Evolutionary conservation across 2,797 vertebrate genomes (phyloP).

Genomic region (Sphenopsis melanotis): DNA sequence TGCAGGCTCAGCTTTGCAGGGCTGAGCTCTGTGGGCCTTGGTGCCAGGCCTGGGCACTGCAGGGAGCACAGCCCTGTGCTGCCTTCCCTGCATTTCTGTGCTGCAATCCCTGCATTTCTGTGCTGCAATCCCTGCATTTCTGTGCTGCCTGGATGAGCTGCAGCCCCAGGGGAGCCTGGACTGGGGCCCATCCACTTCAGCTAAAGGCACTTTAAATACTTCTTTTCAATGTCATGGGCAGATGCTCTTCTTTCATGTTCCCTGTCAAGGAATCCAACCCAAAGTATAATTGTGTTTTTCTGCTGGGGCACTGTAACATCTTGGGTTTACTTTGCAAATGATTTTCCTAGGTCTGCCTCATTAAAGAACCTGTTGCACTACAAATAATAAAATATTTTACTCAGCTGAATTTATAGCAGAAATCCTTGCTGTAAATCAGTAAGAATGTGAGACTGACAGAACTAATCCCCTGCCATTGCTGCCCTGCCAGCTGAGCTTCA

Average conservation of each 20-base stretch:
- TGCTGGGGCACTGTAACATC: neutral
- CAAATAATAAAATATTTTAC: neutral
- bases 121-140: neutral
- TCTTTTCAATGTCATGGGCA: neutral
- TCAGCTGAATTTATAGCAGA: neutral
- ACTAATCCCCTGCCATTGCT: neutral
- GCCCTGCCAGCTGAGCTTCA: constrained; percentile 68
- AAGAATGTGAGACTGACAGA: neutral
- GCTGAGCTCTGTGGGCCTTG: neutral
- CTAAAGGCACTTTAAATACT: neutral
- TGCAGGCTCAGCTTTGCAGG: neutral
- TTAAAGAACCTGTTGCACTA: neutral
- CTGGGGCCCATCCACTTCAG: neutral
- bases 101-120: neutral
- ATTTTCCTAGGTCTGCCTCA: neutral
- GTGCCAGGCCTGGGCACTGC: neutral
- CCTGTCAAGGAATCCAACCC: neutral
- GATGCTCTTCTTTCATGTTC: neutral
- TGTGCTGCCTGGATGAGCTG: neutral
- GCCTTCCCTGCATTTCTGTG: neutral
- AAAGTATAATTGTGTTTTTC: neutral
- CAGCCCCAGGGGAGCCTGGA: neutral
- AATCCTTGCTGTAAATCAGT: neutral
- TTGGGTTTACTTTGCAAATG: neutral
- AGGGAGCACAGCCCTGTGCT: neutral